Base-by-base conservation (phyloP, 1,140 invertebrate genomes). In the Ceratina australensis region DNA sequence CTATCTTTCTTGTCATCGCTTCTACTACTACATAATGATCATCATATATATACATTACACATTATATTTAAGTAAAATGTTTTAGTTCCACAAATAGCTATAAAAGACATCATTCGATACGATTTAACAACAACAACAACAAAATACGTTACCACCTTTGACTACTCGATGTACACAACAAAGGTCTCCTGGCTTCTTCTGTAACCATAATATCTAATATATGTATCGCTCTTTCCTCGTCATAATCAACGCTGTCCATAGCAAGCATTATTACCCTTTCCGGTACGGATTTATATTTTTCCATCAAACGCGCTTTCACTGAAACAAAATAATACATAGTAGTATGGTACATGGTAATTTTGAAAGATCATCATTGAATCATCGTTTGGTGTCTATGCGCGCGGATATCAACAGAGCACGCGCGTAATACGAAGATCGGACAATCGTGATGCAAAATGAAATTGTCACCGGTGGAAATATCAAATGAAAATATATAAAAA, bases 231-330 rank as follows among this genome's bases (percentile, higher is more conserved):
- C 95, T 93, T 84, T 96, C 94, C 89, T 97, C 96, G 78, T 97
- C 95, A 90, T 95, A 98, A 87, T 96, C 95, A 1, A 96, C 96
- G 88, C 96, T 97, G 86, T 98, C 97, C 84, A 98, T 91, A n/a
- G 97, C 97, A 86, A 98, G 95, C 8, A 94, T 92, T 33, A 98
- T 95, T 7, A 98, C 94, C 81, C 95, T 94, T 84, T 97, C 96
- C 10, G 96, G 94, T 49, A 97, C 94, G 59, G 94, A 93, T 66
- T 94, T 94, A 89, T 96, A 97, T 87, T 96, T 95, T 69, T 94
- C 93, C 90, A 95, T 94, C n/a, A 97, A 91, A 86, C 94, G 93
- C 26, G 90, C 87, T 92, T 96, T 96, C 87, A 97, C 96, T 97
- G 86, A 28, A 93, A 93, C 59, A 67, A 79, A 71, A 57, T 65